These are phyloP conservation scores for Epizoanthus rinbou DNA, from an alignment of 92 coral and sea anemone species.

Conservation along the genomic window DNA sequence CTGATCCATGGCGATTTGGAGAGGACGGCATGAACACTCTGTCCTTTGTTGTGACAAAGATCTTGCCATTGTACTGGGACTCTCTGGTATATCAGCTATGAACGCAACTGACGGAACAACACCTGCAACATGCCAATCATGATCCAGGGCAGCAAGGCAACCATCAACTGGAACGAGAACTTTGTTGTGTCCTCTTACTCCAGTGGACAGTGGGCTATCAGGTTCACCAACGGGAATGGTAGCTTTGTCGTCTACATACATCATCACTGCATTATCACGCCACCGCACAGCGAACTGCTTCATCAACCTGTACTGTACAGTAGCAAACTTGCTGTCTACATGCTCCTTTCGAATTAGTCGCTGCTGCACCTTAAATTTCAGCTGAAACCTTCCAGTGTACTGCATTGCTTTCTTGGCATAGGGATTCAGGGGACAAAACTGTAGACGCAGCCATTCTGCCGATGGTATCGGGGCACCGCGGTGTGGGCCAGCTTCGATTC, in stretches of 20 bases:
- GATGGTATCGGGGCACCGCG: too few relatives aligned
- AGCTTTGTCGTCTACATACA: too few relatives aligned
- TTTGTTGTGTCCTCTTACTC: not conserved
- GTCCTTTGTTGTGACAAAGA: constrained; percentile 6
- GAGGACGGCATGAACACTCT: not conserved
- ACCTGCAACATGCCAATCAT: not conserved
- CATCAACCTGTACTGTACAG: not conserved
- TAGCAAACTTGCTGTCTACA: not conserved
- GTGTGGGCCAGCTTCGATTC: too few relatives aligned
- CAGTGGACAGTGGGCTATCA: not conserved
- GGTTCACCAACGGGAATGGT: constrained; percentile 2
- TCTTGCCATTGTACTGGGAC: not conserved
- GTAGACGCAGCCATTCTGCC: not conserved
- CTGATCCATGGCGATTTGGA: too few relatives aligned
- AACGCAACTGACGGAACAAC: not conserved
- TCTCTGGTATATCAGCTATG: not conserved
- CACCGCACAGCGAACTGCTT: not conserved
- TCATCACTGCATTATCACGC: not conserved
- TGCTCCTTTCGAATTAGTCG: not conserved
- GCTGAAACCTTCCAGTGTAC: constrained; percentile 29
- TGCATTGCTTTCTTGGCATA: constrained; percentile 6
- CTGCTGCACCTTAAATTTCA: constrained; percentile 17
- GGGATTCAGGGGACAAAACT: constrained; percentile 6
- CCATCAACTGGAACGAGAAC: constrained; percentile 7
- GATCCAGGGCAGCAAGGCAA: constrained; percentile 10